phyloP scores from a whole-genome alignment of 2,113 vertebrate genomes.

The Muntiacus reevesi region DNA sequence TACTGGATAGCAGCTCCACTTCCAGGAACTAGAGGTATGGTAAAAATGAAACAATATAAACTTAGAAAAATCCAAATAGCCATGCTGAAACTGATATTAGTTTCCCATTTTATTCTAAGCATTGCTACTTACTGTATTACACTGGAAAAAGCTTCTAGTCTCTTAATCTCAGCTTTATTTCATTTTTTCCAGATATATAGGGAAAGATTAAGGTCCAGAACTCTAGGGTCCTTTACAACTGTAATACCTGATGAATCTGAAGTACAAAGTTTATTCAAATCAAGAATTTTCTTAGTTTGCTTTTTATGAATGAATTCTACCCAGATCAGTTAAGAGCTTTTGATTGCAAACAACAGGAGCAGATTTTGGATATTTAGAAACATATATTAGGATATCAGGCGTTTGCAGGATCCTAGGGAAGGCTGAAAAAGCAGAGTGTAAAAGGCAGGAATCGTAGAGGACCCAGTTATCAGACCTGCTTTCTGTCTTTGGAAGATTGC shows the following conservation, averaged over 20 bases:
- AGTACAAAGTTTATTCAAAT: not conserved
- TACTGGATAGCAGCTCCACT: constrained; percentile 93
- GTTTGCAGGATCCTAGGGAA: not conserved
- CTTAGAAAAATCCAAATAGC: not conserved
- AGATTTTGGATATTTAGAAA: not conserved
- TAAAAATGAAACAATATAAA: not conserved
- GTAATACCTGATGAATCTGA: not conserved
- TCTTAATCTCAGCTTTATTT: not conserved
- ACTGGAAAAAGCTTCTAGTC: not conserved
- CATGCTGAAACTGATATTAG: not conserved
- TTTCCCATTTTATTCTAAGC: not conserved
- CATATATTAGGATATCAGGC: not conserved
- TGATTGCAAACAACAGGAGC: not conserved
- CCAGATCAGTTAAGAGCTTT: not conserved
- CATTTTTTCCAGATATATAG: not conserved
- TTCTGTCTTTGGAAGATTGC: not conserved
- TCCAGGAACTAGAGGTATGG: constrained; percentile 87
- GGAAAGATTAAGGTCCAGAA: not conserved
- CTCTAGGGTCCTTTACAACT: not conserved
- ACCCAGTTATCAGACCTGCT: not conserved
- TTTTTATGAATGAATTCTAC: not conserved
- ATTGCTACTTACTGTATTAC: not conserved
- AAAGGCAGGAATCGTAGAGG: not conserved
- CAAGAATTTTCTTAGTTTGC: not conserved
- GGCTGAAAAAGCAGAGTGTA: not conserved